These are phyloP conservation scores for Passer montanus DNA, from an alignment of 2,113 vertebrate species.

Conservation along the genomic window DNA sequence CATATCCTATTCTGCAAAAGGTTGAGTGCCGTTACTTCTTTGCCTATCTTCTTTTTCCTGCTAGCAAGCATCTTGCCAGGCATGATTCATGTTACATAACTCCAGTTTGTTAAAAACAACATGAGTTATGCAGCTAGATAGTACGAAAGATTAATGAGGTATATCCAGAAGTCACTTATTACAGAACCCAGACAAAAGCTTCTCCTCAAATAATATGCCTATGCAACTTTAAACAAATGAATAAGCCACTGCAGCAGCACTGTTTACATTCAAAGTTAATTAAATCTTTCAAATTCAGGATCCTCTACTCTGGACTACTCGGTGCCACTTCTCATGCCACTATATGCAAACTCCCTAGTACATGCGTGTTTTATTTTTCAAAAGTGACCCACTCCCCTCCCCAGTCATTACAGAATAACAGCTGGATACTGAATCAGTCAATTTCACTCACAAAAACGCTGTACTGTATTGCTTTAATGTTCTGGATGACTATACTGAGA, in stretches of 20 bases:
- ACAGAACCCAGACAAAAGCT: background rate
- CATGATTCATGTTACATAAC: background rate
- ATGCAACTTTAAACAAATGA: slow-evolving; percentile 29
- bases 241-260: background rate
- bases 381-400: background rate
- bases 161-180: slow-evolving; percentile 21
- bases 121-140: background rate
- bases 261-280: slow-evolving; percentile 14
- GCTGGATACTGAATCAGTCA: background rate
- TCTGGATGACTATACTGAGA: background rate
- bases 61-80: background rate
- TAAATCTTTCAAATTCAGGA: slow-evolving; percentile 11
- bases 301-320: background rate
- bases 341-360: background rate
- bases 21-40: background rate
- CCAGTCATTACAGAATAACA: background rate
- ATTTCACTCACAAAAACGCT: background rate
- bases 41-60: background rate
- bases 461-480: background rate
- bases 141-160: background rate
- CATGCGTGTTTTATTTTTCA: background rate
- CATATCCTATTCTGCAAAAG: background rate
- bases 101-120: slow-evolving; percentile 1
- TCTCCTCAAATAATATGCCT: slow-evolving; percentile 1
- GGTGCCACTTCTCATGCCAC: background rate